phyloP scores from a whole-genome alignment of 2,113 vertebrate species.

The Dipodomys ordii region DNA sequence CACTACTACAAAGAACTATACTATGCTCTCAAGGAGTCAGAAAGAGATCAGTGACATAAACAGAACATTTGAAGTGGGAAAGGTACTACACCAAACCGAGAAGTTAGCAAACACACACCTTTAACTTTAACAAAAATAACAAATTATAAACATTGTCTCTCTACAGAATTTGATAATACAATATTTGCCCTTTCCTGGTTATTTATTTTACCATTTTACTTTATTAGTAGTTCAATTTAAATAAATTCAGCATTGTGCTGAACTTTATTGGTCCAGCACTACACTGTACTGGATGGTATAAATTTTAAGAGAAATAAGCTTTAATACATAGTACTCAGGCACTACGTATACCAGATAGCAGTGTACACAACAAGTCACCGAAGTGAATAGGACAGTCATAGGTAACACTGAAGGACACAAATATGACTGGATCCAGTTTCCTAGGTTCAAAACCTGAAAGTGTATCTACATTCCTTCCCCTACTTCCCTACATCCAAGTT shows the following conservation, averaged over 20 bases:
- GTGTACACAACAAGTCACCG: background rate
- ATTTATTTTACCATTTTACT: background rate
- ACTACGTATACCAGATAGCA: background rate
- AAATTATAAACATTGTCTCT: background rate
- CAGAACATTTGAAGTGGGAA: background rate
- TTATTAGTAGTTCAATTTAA: constrained; percentile 17
- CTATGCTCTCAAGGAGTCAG: background rate
- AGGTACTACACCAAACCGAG: background rate
- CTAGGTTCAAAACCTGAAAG: background rate
- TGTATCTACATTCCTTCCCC: background rate
- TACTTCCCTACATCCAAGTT: background rate
- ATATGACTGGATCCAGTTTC: background rate
- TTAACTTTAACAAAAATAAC: constrained; percentile 18
- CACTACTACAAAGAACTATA: background rate
- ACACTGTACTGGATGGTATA: background rate
- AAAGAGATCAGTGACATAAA: background rate
- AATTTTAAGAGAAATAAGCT: background rate
- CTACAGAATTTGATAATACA: background rate
- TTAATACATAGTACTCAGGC: background rate
- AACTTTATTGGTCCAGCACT: background rate
- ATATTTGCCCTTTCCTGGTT: background rate
- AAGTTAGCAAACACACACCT: background rate
- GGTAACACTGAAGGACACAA: background rate
- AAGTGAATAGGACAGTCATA: background rate
- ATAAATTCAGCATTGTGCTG: constrained; percentile 14